Conservation (phyloP, 2,888 invertebrate genomes). For the Clanis bilineata region DNA sequence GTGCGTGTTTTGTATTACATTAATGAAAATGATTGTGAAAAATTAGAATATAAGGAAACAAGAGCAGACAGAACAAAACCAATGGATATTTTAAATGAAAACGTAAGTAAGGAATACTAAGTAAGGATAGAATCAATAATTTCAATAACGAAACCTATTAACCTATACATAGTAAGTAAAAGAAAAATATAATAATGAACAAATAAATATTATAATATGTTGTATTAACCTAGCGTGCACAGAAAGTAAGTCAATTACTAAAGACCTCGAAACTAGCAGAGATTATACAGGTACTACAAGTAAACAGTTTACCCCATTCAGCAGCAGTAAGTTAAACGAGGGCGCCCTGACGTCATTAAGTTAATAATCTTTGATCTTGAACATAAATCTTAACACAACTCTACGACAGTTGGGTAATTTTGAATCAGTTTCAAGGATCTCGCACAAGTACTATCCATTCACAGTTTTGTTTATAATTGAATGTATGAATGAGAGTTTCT, state of each 20-base stretch:
- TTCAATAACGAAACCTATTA: not conserved
- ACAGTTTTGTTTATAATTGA: not conserved
- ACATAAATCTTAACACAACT: not conserved
- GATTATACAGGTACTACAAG: constrained; percentile 11
- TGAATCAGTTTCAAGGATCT: not conserved
- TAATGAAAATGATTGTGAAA: not conserved
- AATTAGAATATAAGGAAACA: not conserved
- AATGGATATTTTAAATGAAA: not conserved
- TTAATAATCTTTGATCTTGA: not conserved
- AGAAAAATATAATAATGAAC: not conserved
- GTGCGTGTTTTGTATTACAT: no score
- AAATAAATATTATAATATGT: no score
- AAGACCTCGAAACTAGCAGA: constrained; percentile 5
- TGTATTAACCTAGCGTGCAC: not conserved
- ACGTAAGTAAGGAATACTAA: not conserved
- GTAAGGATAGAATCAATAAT: not conserved
- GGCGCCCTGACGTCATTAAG: not conserved
- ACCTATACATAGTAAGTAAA: not conserved
- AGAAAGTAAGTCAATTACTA: constrained; percentile 8
- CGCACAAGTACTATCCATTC: not conserved
- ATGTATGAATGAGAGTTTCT: not conserved
- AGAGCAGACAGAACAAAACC: not conserved
- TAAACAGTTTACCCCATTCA: constrained; percentile 1
- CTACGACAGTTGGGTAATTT: not conserved
- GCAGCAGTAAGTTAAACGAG: not conserved